phyloP scores from a whole-genome alignment of 2,113 vertebrate species.

The Macheiramphus alcinus region DNA sequence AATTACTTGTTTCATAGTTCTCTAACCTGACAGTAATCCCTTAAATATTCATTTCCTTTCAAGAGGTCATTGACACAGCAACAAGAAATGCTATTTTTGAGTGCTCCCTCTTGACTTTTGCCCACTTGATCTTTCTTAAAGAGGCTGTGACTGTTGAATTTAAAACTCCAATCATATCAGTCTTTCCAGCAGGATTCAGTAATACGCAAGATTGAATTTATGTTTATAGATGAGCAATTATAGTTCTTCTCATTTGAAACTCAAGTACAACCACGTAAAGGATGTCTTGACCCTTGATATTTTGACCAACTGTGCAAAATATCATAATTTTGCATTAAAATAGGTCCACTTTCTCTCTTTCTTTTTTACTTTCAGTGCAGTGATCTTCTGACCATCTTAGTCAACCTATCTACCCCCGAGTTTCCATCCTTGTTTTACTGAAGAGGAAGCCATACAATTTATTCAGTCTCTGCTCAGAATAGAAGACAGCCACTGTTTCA shows the following conservation, averaged over 20 bases:
- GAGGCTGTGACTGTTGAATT: background rate
- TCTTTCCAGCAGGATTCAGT: background rate
- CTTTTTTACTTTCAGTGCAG: background rate
- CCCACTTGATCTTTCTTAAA: background rate
- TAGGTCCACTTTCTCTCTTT: background rate
- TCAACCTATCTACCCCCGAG: background rate
- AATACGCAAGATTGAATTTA: background rate
- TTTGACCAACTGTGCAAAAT: background rate
- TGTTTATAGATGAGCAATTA: background rate
- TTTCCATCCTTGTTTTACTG: background rate
- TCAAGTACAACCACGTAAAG: background rate
- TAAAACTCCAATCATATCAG: background rate
- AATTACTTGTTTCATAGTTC: background rate
- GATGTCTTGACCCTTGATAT: background rate
- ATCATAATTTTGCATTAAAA: background rate
- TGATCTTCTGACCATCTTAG: background rate
- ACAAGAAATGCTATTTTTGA: background rate
- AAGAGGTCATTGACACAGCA: background rate
- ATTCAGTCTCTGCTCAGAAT: background rate
- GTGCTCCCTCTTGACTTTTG: background rate
- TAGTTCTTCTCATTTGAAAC: background rate
- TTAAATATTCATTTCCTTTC: background rate
- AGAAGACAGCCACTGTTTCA: background rate
- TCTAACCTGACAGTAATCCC: background rate
- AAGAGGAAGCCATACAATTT: background rate